A percentile compares a stretch with the other conserved stretches of the same genome.
Evolutionary conservation across 2,113 vertebrate genomes (phyloP).

Genomic region (Neotragus moschatus): DNA sequence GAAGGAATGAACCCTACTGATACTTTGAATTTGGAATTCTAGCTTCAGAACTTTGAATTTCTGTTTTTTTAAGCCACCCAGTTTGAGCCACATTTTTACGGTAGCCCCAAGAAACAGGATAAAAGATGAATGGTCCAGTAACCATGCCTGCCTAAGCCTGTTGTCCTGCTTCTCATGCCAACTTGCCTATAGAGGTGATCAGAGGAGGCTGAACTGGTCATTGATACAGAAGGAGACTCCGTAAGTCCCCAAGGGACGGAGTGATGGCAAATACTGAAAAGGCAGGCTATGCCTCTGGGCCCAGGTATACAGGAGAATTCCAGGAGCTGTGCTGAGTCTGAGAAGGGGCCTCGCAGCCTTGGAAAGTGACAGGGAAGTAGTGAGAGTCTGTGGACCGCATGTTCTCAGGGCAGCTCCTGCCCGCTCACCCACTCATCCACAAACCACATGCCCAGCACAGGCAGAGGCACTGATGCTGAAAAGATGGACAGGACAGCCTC

Average conservation of each 20-base stretch:
- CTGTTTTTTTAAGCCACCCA: background rate
- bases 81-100: background rate
- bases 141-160: background rate
- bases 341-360: background rate
- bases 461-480: background rate
- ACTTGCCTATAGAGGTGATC: background rate
- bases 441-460: background rate
- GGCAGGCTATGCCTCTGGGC: background rate
- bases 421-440: fast-evolving
- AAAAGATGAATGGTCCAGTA: background rate
- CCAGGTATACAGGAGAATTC: background rate
- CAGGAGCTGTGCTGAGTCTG: background rate
- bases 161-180: background rate
- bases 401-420: background rate
- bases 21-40: background rate
- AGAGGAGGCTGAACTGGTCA: background rate
- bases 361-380: too few species aligned
- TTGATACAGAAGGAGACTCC: background rate
- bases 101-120: background rate
- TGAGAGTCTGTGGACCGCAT: background rate
- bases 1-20: background rate
- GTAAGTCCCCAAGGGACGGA: background rate
- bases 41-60: background rate
- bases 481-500: background rate
- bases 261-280: background rate